A percentile compares a stretch with the other conserved stretches of the same genome.
phyloP scores from a whole-genome alignment of 2,113 vertebrate species.

The Calidris pugnax region DNA sequence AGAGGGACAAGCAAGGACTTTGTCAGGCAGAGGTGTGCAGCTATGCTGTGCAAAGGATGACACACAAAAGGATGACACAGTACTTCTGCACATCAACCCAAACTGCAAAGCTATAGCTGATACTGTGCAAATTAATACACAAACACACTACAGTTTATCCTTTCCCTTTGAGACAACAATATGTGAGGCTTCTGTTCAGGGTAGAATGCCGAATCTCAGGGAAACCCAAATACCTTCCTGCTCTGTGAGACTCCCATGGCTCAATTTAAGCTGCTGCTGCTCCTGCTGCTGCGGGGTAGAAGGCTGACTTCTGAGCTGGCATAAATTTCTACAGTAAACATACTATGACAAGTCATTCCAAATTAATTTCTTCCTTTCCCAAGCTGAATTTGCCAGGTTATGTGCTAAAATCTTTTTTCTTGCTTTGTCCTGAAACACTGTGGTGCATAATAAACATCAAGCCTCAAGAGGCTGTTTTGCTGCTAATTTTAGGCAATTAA shows the following conservation, averaged over 20 bases:
- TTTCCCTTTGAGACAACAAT: conserved; percentile 20
- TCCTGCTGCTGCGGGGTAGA: not conserved
- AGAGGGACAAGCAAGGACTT: not conserved
- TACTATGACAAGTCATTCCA: conserved; percentile 19
- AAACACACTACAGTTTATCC: not conserved
- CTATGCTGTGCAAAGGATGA: not conserved
- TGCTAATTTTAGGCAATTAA: conserved; percentile 36
- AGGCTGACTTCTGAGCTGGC: conserved; percentile 22
- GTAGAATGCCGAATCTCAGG: conserved; percentile 29
- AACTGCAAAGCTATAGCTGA: not conserved
- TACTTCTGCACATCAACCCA: not conserved
- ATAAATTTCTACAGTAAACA: conserved; percentile 24
- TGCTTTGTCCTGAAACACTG: not conserved
- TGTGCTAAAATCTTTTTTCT: conserved; percentile 5
- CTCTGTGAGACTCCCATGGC: not conserved
- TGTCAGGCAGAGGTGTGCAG: not conserved
- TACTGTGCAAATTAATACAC: not conserved
- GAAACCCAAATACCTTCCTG: conserved; percentile 10
- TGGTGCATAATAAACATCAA: conserved; percentile 21
- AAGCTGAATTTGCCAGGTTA: not conserved
- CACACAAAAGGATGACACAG: not conserved
- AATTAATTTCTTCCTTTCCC: conserved; percentile 25
- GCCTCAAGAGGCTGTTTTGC: not conserved
- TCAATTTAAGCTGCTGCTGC: conserved; percentile 42
- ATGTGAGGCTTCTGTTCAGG: not conserved